Conservation (phyloP, 2,888 invertebrate species). For the Masnerella sp. region DNA sequence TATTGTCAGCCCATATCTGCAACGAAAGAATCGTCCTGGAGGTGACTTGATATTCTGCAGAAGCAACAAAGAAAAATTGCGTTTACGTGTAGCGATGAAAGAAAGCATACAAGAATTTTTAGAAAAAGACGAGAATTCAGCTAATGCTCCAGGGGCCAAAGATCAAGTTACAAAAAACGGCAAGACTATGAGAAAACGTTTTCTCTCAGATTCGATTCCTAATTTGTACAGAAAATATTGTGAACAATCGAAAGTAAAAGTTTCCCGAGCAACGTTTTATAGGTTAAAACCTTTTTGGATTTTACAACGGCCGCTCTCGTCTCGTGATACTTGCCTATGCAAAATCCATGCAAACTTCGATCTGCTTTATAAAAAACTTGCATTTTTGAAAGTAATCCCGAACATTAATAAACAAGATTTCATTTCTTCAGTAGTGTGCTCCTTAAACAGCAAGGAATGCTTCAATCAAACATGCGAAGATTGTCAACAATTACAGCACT, state of each 20-base stretch:
- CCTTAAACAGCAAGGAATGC: neutral
- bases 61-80: conserved; percentile 18
- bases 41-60: conserved; percentile 16
- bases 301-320: conserved; percentile 14
- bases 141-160: conserved; percentile 25
- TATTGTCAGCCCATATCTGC: conserved; percentile 16
- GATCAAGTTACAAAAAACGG: conserved; percentile 23
- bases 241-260: conserved; percentile 7
- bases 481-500: neutral
- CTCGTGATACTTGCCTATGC: conserved; percentile 37
- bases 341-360: conserved; percentile 35
- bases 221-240: conserved; percentile 25
- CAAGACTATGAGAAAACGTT: conserved; percentile 27
- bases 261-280: conserved; percentile 30
- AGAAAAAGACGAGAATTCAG: conserved; percentile 31
- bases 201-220: too few species aligned
- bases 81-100: conserved; percentile 8
- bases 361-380: conserved; percentile 24
- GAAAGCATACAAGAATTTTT: conserved; percentile 21
- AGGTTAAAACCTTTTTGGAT: conserved; percentile 39
- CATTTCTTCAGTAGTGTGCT: conserved; percentile 20
- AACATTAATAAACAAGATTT: conserved; percentile 18
- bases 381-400: conserved; percentile 18
- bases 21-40: conserved; percentile 9
- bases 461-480: conserved; percentile 10